phyloP scores from a whole-genome alignment of 37 sponge, comb jelly and placozoan genomes.

The Geodia barretti region DNA sequence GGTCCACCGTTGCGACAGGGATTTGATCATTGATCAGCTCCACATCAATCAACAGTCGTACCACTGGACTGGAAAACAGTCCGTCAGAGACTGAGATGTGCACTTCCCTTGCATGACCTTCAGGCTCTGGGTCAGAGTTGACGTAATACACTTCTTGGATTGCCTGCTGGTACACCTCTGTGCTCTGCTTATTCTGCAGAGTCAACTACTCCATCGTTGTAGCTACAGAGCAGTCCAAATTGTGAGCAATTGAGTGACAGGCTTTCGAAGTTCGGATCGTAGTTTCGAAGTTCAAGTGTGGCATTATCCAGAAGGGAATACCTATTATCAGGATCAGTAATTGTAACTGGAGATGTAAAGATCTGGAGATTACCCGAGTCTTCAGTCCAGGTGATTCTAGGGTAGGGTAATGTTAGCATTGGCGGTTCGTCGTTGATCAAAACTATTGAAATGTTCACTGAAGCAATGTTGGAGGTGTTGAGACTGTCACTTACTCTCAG shows the following conservation, averaged over 20 bases:
- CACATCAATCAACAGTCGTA: slow-evolving; percentile 24
- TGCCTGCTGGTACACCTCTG: slow-evolving; percentile 21
- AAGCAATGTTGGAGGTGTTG: neutral
- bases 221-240: neutral
- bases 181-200: slow-evolving; percentile 19
- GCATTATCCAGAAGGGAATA: neutral
- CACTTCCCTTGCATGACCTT: neutral
- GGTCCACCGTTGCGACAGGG: slow-evolving; percentile 22
- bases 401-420: slow-evolving; percentile 18
- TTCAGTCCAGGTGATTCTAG: slow-evolving; percentile 34
- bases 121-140: slow-evolving; percentile 44
- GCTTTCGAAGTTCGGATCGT: slow-evolving; percentile 6
- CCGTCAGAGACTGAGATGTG: slow-evolving; percentile 49
- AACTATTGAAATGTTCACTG: slow-evolving; percentile 18
- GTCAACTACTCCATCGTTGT: slow-evolving; percentile 15
- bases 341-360: slow-evolving; percentile 1
- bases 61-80: neutral
- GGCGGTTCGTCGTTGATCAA: slow-evolving; percentile 51
- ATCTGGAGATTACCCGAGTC: slow-evolving; percentile 23
- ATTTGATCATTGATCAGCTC: slow-evolving; percentile 53
- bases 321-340: slow-evolving; percentile 42
- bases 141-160: slow-evolving; percentile 18
- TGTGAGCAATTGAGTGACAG: slow-evolving; percentile 3
- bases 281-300: slow-evolving; percentile 7
- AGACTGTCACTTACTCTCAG: slow-evolving; percentile 35